phyloP scores from a whole-genome alignment of 2,888 invertebrate genomes.

The Cacoxenus indagator region DNA sequence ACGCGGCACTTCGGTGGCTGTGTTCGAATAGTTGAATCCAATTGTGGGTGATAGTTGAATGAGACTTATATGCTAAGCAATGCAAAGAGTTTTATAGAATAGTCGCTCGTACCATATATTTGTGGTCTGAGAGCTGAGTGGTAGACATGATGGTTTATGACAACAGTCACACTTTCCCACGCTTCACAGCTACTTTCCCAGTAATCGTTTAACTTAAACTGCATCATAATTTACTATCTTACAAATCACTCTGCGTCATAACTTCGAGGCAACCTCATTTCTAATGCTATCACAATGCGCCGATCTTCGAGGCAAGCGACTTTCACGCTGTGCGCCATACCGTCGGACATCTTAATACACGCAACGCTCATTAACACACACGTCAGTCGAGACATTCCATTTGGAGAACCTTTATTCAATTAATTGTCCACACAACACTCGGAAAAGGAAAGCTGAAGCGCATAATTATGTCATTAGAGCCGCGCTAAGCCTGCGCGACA shows the following conservation, averaged over 20 bases:
- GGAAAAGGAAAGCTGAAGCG: not conserved
- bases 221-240: not conserved
- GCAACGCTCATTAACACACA: constrained; percentile 6
- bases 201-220: not conserved
- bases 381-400: not conserved
- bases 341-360: constrained; percentile 13
- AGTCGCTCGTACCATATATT: no score
- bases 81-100: no score
- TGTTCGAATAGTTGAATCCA: not conserved
- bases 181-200: not conserved
- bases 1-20: not conserved
- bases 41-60: not conserved
- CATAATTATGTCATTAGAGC: constrained; percentile 20
- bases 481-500: not conserved
- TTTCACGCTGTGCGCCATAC: constrained; percentile 11
- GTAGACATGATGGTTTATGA: no score
- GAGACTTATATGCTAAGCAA: not conserved
- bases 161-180: not conserved
- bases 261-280: not conserved
- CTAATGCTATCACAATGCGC: not conserved
- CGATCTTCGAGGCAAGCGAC: not conserved
- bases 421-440: constrained; percentile 12
- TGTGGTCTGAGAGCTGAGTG: no score
- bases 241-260: not conserved
- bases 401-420: constrained; percentile 8